Conservation (phyloP, 1,140 invertebrate genomes). For the Aphis craccivora region DNA sequence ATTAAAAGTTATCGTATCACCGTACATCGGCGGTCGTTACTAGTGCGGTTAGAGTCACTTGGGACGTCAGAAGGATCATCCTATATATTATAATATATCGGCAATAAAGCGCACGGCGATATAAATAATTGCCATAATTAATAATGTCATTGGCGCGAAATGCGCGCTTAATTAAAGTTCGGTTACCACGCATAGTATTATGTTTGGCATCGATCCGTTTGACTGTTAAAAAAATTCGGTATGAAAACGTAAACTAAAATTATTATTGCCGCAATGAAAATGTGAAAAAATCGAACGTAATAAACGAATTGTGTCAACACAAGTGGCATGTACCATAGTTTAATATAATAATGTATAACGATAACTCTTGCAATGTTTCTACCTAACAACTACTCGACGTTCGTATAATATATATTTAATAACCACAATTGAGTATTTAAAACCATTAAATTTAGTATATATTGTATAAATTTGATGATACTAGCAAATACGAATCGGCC, state of each 20-base stretch:
- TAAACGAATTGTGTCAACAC: not conserved
- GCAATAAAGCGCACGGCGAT: not conserved
- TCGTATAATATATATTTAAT: too few species aligned
- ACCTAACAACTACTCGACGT: too few species aligned
- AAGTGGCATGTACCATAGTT: not conserved
- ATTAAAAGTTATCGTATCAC: not conserved
- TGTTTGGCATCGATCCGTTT: not conserved
- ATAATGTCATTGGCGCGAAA: not conserved
- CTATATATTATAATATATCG: too few species aligned
- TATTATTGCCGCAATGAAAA: not conserved
- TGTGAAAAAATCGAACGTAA: not conserved
- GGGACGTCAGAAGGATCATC: not conserved
- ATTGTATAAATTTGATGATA: too few species aligned
- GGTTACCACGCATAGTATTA: not conserved
- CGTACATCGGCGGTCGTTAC: not conserved
- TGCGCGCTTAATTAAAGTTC: not conserved
- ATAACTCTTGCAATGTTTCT: too few species aligned
- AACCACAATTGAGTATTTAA: too few species aligned
- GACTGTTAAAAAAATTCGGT: not conserved
- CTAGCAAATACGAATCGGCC: too few species aligned
- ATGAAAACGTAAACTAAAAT: not conserved
- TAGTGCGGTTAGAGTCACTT: not conserved
- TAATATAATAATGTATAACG: not conserved
- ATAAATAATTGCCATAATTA: constrained; percentile 4
- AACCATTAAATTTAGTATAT: too few species aligned